Base-by-base conservation (phyloP, 2,797 vertebrate genomes). In the Notoglanidium macrostoma region DNA sequence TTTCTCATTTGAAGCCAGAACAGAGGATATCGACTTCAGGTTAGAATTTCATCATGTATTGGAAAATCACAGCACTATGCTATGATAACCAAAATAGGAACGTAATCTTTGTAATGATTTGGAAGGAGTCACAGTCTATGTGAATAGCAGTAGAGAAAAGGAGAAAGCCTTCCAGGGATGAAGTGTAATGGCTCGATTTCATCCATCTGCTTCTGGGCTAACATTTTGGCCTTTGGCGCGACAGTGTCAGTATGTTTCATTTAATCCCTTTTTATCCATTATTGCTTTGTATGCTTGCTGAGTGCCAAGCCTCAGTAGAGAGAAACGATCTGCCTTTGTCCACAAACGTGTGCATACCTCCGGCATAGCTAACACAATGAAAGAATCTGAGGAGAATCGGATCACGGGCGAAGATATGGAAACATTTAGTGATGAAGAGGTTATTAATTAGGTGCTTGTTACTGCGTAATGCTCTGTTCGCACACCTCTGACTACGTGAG, bases 261-360 rank as follows among this genome's bases (percentile, higher is more conserved):
- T 88, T 87, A 90, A 90, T 90, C 87, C 76, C 70, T 19, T 88
- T 88, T 87, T 87, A 86, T 91, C 88, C 46, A 14, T 88, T 86
- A 86, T 87, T 82, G 59, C 7, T 57, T 70, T 87, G 65, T 68
- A 67, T 87, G 83, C 83, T 80, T 40, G 77, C 78, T 79, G 81
- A 90, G 77, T 83, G 57, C 17, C 23, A 59, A 40, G 44, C 23
- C 86, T 81, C 10, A 46, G 21, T 44, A 82, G 76, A 85, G 67
- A 55, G 7, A 85, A 73, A 65, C 26, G n/a, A 19, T 29, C 78
- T 74, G 55, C 19, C 8, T 63, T 49, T 63, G 67, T 51, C 79
- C n/a, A 8, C 29, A 73, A 26, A n/a, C 54, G 70, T 49, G 82
- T 54, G 19, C 19, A 49, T 46, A 8, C 35, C 57, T 63, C 35